phyloP scores from a whole-genome alignment of 1,140 invertebrate genomes.

The Drosophila melanica region DNA sequence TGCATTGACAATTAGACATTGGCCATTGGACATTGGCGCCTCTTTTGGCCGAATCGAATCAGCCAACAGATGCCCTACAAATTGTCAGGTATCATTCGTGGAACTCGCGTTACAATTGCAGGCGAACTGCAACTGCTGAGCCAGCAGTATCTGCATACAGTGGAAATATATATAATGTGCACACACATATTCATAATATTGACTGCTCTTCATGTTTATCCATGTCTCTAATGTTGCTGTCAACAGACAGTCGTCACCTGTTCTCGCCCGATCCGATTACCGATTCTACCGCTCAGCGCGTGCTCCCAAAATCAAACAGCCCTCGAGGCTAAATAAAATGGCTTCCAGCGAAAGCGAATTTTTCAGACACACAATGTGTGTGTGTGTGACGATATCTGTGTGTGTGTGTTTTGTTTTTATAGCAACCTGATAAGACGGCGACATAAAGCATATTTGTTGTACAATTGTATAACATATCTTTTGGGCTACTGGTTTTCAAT shows the following conservation, averaged over 20 bases:
- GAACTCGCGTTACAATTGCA: constrained; percentile 28
- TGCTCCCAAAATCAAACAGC: constrained; percentile 45
- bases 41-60: constrained; percentile 15
- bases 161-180: constrained; percentile 11
- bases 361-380: background rate
- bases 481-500: constrained; percentile 48
- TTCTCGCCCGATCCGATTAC: constrained; percentile 60
- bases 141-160: constrained; percentile 18
- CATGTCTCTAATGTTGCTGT: constrained; percentile 38
- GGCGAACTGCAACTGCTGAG: constrained; percentile 11
- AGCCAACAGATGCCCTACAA: constrained; percentile 23
- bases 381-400: background rate
- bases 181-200: too few relatives aligned
- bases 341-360: background rate
- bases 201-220: constrained; percentile 25
- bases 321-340: constrained; percentile 11
- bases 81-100: constrained; percentile 33
- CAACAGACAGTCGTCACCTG: constrained; percentile 58
- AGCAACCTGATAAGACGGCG: constrained; percentile 54
- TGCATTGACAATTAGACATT: constrained; percentile 68
- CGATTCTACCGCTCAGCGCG: constrained; percentile 48
- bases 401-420: constrained; percentile 8
- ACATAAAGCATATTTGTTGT: constrained; percentile 44
- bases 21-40: constrained; percentile 37
- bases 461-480: constrained; percentile 52